A percentile compares a stretch with the other conserved stretches of the same genome.
Conservation (phyloP, 2,113 vertebrate species). For the Nesoenas mayeri region DNA sequence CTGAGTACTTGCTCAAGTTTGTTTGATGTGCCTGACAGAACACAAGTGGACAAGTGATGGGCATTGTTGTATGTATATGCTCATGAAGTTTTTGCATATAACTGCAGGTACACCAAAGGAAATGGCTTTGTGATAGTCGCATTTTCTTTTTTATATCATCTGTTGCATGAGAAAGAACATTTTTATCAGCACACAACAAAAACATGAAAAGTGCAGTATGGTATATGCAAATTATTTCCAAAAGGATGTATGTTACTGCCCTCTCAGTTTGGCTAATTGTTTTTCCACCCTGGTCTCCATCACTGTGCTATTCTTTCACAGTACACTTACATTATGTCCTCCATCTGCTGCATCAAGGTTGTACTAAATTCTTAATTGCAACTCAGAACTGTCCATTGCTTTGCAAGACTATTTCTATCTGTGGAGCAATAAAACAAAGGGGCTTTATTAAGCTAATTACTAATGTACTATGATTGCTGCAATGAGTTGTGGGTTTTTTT, state of each 20-base stretch:
- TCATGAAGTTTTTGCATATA: background rate
- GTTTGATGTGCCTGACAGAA: background rate
- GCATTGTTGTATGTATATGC: background rate
- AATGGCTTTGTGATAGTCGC: background rate
- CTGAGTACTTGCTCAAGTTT: background rate
- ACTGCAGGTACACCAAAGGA: background rate
- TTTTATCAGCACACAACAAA: background rate
- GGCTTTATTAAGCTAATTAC: background rate
- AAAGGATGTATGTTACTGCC: background rate
- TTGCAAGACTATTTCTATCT: background rate
- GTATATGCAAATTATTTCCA: background rate
- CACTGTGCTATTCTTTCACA: background rate
- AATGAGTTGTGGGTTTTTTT: background rate
- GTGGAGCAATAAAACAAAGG: background rate
- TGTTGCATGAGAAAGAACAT: background rate
- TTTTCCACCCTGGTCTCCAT: background rate
- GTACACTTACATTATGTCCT: background rate
- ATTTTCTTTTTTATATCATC: background rate
- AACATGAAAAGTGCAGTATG: background rate
- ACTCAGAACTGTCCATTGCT: background rate
- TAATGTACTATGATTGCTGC: background rate
- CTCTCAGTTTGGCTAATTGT: background rate
- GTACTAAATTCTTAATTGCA: background rate
- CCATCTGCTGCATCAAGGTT: background rate
- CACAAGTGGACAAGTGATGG: too few species aligned